Percentiles rank a stretch among this genome's conserved stretches.
These are phyloP conservation scores for Serinus canaria DNA, from an alignment of 2,113 vertebrate species.

Conservation along the genomic window DNA sequence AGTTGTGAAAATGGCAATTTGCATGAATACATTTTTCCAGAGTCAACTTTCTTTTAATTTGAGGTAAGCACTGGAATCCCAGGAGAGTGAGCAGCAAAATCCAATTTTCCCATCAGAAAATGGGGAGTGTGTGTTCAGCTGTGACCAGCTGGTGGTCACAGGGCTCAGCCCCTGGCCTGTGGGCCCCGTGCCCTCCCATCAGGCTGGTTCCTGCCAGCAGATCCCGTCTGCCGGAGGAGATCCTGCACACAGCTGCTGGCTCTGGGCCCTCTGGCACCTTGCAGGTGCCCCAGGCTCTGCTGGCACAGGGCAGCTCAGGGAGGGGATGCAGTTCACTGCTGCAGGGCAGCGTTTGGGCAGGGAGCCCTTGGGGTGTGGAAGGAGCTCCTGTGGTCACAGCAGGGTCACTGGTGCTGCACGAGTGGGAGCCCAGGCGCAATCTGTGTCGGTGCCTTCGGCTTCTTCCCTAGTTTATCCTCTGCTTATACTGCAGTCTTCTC, in stretches of 20 bases:
- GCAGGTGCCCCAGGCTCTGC: not conserved
- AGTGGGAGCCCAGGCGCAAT: not conserved
- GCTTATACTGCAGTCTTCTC: not conserved
- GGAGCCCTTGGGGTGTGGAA: not conserved
- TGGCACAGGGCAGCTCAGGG: not conserved
- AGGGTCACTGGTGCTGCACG: not conserved
- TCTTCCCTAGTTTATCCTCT: not conserved
- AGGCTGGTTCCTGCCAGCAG: fast-evolving
- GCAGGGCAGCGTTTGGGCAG: fast-evolving
- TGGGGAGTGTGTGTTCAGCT: not conserved
- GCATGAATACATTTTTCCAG: not conserved
- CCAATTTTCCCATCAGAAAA: not conserved
- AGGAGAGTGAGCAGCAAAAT: not conserved
- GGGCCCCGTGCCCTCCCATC: fast-evolving
- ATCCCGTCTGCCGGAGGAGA: fast-evolving
- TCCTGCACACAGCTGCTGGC: not conserved
- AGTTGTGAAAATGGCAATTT: not conserved
- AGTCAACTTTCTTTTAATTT: not conserved
- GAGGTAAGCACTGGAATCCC: not conserved
- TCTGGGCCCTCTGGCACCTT: not conserved
- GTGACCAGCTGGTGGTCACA: not conserved
- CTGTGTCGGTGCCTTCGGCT: not conserved
- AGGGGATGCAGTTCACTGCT: not conserved
- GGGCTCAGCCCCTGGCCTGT: not conserved
- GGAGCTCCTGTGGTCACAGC: not conserved